A percentile compares a stretch with the other conserved stretches of the same genome.
Conservation (phyloP, 1,140 invertebrate genomes). For the Drosophila sechellia region DNA sequence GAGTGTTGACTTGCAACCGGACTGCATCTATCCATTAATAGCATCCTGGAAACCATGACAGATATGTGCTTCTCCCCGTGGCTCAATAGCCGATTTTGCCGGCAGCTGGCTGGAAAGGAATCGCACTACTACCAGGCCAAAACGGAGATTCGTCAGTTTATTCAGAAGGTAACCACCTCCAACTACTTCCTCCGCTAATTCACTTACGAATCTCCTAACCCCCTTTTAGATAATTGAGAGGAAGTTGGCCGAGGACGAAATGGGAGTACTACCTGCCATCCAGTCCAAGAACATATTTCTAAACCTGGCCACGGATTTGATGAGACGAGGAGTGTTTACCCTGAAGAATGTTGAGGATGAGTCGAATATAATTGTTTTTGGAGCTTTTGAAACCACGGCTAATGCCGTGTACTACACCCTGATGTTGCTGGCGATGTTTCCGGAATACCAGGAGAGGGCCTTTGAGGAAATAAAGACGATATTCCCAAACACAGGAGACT, state of each 20-base stretch:
- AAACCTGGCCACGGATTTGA: constrained; percentile 62
- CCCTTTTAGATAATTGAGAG: constrained; percentile 49
- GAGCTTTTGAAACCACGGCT: constrained; percentile 79
- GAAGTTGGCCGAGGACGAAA: constrained; percentile 46
- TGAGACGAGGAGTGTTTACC: constrained; percentile 59
- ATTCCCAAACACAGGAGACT: constrained; percentile 85
- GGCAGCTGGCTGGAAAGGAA: constrained; percentile 53
- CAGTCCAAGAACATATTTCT: constrained; percentile 62
- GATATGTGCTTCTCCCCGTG: constrained; percentile 78
- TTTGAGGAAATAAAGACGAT: constrained; percentile 87
- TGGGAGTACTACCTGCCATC: neutral
- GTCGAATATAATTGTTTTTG: constrained; percentile 75
- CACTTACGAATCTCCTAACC: neutral
- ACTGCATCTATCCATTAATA: constrained; percentile 56
- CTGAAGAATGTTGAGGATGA: constrained; percentile 74
- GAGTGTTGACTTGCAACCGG: constrained; percentile 16
- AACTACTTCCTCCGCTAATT: rapidly evolving
- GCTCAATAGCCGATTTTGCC: constrained; percentile 45
- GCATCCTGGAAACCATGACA: constrained; percentile 72
- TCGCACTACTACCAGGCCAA: constrained; percentile 53
- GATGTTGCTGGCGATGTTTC: constrained; percentile 77
- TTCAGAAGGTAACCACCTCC: constrained; percentile 45
- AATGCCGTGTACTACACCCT: constrained; percentile 67
- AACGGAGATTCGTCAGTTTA: constrained; percentile 60
- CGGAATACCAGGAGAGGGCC: constrained; percentile 85